Evolutionary conservation across 1,140 invertebrate genomes (phyloP).

Genomic region (Conus betulinus): DNA sequence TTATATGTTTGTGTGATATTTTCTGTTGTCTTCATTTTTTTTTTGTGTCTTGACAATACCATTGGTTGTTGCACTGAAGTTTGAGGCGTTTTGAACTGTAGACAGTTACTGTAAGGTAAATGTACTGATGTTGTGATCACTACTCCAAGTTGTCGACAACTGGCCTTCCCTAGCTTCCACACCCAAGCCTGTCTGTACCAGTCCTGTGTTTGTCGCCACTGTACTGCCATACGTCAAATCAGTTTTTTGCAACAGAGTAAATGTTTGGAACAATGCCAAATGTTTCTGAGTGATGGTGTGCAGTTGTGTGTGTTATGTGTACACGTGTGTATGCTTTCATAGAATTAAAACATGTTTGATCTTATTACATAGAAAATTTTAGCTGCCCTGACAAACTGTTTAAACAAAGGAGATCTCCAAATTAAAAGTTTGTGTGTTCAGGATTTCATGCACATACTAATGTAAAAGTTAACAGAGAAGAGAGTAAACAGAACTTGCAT

Average conservation of each 20-base stretch:
- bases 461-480: too few relatives aligned
- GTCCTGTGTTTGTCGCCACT: slow-evolving; percentile 15
- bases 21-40: neutral
- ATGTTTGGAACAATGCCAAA: neutral
- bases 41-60: neutral
- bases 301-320: neutral
- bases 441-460: too few relatives aligned
- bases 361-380: too few relatives aligned
- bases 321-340: neutral
- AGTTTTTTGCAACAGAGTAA: slow-evolving; percentile 17
- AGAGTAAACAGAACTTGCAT: too few relatives aligned
- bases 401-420: too few relatives aligned
- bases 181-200: neutral
- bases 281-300: neutral
- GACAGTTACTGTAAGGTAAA: neutral
- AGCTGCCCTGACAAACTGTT: too few relatives aligned
- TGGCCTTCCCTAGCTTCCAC: neutral
- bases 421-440: too few relatives aligned
- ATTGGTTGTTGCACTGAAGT: neutral
- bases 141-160: neutral
- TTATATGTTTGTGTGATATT: neutral
- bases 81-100: neutral
- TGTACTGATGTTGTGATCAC: slow-evolving; percentile 21
- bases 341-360: too few relatives aligned
- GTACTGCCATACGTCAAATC: slow-evolving; percentile 21